Percentiles rank a stretch among this genome's conserved stretches.
Evolutionary conservation across 1,140 invertebrate species (phyloP).

Genomic region (Ips nitidus): DNA sequence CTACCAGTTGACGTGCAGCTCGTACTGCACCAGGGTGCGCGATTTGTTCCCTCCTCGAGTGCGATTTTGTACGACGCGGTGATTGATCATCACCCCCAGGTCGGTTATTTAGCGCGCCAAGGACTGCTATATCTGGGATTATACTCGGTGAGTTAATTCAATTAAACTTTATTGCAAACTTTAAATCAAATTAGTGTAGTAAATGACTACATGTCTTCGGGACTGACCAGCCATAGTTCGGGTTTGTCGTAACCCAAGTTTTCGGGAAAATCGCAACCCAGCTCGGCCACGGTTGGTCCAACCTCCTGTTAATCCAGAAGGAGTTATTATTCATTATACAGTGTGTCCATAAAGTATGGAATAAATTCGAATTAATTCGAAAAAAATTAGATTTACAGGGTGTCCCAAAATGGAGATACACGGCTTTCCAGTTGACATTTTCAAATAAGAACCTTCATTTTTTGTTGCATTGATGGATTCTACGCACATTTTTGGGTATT

Average conservation of each 20-base stretch:
- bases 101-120: conserved; percentile 1
- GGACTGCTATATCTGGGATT: background rate
- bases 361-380: no score
- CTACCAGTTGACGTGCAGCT: conserved; percentile 6
- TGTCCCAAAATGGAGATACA: no score
- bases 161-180: background rate
- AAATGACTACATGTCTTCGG: conserved; percentile 40
- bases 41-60: conserved; percentile 7
- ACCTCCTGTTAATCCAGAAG: conserved; percentile 54
- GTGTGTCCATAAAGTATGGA: no score
- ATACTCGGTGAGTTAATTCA: background rate
- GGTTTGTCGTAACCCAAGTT: conserved; percentile 74
- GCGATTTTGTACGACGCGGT: background rate
- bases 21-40: conserved; percentile 2
- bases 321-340: background rate
- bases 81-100: background rate
- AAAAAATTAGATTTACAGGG: no score
- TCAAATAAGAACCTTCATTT: no score
- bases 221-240: conserved; percentile 59
- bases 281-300: conserved; percentile 68
- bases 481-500: no score
- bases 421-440: no score
- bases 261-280: conserved; percentile 70
- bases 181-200: conserved; percentile 1
- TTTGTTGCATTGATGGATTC: no score